These are phyloP conservation scores for Caenorhabditis sp. DNA, from an alignment of 2,888 invertebrate species.

Conservation along the genomic window DNA sequence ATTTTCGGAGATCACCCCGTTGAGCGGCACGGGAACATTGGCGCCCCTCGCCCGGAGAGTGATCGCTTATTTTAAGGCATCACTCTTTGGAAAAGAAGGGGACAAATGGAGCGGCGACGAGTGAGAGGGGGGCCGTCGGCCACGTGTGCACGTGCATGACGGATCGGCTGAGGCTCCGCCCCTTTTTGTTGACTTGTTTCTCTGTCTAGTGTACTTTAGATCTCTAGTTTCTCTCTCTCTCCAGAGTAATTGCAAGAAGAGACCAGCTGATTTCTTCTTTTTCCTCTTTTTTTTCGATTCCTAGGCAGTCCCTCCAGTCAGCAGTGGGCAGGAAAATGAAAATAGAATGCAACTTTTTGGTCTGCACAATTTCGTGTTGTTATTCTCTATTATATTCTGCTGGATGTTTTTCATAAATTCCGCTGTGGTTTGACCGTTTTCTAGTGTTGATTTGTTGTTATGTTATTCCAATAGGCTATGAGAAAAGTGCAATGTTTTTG, in stretches of 20 bases:
- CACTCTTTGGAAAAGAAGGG: conserved; percentile 28
- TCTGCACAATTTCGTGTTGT: conserved; percentile 15
- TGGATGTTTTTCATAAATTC: background rate
- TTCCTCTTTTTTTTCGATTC: conserved; percentile 4
- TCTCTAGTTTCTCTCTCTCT: too few relatives aligned
- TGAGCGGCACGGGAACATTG: conserved; percentile 47
- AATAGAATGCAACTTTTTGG: conserved; percentile 16
- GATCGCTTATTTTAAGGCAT: conserved; percentile 55
- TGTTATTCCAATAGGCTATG: too few relatives aligned
- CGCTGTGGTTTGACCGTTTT: conserved; percentile 10
- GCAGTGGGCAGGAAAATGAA: background rate
- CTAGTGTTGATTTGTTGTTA: conserved; percentile 14
- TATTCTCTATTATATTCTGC: background rate
- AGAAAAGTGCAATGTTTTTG: background rate
- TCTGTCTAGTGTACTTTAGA: conserved; percentile 44
- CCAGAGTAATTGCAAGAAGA: background rate
- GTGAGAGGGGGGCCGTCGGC: background rate
- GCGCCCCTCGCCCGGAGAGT: conserved; percentile 26
- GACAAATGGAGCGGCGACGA: background rate
- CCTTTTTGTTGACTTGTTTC: conserved; percentile 47
- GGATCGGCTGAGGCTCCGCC: conserved; percentile 10
- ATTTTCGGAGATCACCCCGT: conserved; percentile 31
- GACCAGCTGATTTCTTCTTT: conserved; percentile 1
- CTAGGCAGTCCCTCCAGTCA: too few relatives aligned
- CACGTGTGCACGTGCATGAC: conserved; percentile 37